Evolutionary conservation across 2,113 vertebrate species (phyloP), one percentile per base, ranked within the genome.

Genomic region (Calypte anna): DNA sequence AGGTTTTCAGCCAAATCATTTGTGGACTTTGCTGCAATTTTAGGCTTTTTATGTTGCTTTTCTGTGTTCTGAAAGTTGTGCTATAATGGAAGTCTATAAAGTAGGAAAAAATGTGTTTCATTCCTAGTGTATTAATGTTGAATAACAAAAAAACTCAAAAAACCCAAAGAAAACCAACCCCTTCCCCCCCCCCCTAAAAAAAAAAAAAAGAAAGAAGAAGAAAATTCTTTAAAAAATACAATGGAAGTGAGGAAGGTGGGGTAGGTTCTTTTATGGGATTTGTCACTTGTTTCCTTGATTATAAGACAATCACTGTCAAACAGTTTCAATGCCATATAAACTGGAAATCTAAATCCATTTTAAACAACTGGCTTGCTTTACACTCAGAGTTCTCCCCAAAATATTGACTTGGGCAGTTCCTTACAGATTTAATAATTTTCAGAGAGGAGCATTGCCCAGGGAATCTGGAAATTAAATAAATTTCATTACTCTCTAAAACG

Each of bases 1-100:
- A 77, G 79, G 61, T 82, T 94, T 93, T 90, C 91, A 89, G 75
- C 77, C 82, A 86, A 94, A 61, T 89, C 55, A n/a, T 77, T 90
- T 77, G 62, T 74, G 84, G 70, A 66, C 85, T 77, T 91, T 77
- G 50, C 78, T 93, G 79, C 40, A 81, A 54, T 94, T 94, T 91
- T 83, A 88, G 81, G 46, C 33, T 86, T 87, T 82, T 83, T 61
- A 40, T 87, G 51, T 79, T 95, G 59, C 48, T 95, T 70, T 95
- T 82, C 40, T 74, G 67, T 94, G 66, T 25, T 94, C 82, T 96
- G 82, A 70, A 96, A 82, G 16, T 31, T 38, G 22, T 75, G 24
- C 33, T 75, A 50, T 14, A 73, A 84, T 40, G 75, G 94, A 86
- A 85, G 38, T 6, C 51, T 48, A 51, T 2, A 44, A 81, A 51